Base-by-base conservation (phyloP, 37 sponge, comb jelly and placozoan genomes). In the Ephydatia muelleri region DNA sequence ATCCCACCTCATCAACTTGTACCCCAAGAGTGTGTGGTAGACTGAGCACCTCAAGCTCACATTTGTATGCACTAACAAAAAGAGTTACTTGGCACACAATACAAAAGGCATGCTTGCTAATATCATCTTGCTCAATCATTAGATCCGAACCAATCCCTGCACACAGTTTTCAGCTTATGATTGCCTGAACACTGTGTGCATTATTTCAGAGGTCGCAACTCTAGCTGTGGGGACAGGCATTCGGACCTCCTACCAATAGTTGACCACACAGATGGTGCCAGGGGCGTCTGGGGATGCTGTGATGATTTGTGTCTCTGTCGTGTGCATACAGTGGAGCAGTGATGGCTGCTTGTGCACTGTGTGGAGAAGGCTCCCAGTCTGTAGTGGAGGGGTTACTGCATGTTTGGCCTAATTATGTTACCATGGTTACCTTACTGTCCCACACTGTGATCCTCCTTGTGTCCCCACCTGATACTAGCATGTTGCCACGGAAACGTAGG, bases 251-350 rank as follows among this genome's bases (percentile, higher is more conserved):
- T 57, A 95, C 86, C 88, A 93, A 68, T 88, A 96, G 49, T 39
- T 75, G 27, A 91, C 48, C 22, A 91, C 72, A 64, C 91, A 87
- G 22, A 93, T 74, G 11, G 84, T 85, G 21, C 96, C 96, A 65
- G 95, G 95, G 11, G 94, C 78, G 65, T 96, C 96, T 35, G 96
- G 96, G 8, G 96, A 91, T 25, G 89, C 94, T 21, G 96, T 96
- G 25, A 96, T 88, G 36, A 96, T 87, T 35, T 64, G 68, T 0
- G 91, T 91, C 26, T 88, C 85, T 30, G 92, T 90, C 9, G 83
- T 84, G 84, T 87, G 91, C 83, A 96, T 79, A 13, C 88, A 64
- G 21, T 91, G 95, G 6, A 96, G 76, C 13, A 91, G 84, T 5
- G 84, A 84, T 35, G 92, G 86, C 72, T 96, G 89, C 22, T 87